Conservation (phyloP, 1,140 invertebrate species). For the Dendrolimus kikuchii region DNA sequence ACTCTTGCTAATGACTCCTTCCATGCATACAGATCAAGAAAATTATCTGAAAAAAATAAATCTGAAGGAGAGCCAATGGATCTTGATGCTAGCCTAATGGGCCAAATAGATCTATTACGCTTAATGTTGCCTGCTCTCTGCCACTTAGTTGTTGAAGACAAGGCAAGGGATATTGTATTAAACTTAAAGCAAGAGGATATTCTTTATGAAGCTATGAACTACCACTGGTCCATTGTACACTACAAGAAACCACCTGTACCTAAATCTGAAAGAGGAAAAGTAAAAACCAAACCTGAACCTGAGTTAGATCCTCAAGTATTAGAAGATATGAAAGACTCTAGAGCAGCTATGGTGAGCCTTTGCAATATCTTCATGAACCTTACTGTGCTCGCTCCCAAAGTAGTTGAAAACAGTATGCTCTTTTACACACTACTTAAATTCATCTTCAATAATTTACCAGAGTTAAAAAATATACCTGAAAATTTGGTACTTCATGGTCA, state of each 20-base stretch:
- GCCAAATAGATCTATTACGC: constrained; percentile 84
- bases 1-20: constrained; percentile 87
- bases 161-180: constrained; percentile 85
- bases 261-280: constrained; percentile 82
- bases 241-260: constrained; percentile 88
- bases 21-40: constrained; percentile 77
- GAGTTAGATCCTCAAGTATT: constrained; percentile 80
- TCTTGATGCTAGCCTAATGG: constrained; percentile 63
- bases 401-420: constrained; percentile 82
- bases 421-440: constrained; percentile 89
- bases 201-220: constrained; percentile 83
- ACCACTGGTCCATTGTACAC: constrained; percentile 90
- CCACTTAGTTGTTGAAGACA: constrained; percentile 92
- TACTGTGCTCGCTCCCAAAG: constrained; percentile 87
- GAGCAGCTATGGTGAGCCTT: constrained; percentile 86
- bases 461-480: constrained; percentile 85
- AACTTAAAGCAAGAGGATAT: constrained; percentile 86
- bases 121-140: constrained; percentile 90
- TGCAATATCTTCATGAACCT: constrained; percentile 96
- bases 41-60: constrained; percentile 75
- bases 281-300: constrained; percentile 80
- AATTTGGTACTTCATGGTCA: constrained; percentile 90
- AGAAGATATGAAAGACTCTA: constrained; percentile 87
- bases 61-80: constrained; percentile 72
- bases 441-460: constrained; percentile 88